Conservation (phyloP, 2,113 vertebrate genomes). For the Pachycephala philippinensis region DNA sequence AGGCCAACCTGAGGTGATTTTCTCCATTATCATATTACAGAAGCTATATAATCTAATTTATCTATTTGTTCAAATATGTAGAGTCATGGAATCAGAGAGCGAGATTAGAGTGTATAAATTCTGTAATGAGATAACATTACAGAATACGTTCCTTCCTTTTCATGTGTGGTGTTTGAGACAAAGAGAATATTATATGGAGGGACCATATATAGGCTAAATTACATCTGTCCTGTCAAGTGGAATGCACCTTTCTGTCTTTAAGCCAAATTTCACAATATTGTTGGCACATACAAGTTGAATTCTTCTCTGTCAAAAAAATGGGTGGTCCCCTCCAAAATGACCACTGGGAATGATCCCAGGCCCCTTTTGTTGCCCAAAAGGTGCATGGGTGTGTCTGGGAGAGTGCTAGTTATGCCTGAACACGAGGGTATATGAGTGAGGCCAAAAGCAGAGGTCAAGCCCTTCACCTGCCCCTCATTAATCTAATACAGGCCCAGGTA, state of each 20-base stretch:
- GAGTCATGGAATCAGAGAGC: background rate
- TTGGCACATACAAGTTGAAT: background rate
- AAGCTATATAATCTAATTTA: background rate
- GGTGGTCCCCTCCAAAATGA: fast-evolving
- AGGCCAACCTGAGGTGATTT: background rate
- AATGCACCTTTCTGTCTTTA: background rate
- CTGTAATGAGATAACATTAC: background rate
- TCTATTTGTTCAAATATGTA: background rate
- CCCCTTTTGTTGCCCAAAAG: background rate
- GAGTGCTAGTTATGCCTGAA: background rate
- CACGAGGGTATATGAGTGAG: background rate
- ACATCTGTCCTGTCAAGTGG: fast-evolving
- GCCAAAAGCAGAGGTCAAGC: background rate
- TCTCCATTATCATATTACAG: background rate
- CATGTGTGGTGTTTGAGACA: background rate
- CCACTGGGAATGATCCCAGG: background rate
- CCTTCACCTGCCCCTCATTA: background rate
- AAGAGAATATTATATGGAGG: background rate
- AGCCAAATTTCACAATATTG: background rate
- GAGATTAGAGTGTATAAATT: background rate
- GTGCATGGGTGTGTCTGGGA: background rate
- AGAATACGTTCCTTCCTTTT: background rate
- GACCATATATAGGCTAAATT: background rate
- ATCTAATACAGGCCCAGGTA: background rate
- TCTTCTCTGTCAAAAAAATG: background rate